Percentiles rank a stretch among this genome's conserved stretches.
Evolutionary conservation across 23 tunicate species (phyloP).

Genomic region (Trididemnum nubilum): DNA sequence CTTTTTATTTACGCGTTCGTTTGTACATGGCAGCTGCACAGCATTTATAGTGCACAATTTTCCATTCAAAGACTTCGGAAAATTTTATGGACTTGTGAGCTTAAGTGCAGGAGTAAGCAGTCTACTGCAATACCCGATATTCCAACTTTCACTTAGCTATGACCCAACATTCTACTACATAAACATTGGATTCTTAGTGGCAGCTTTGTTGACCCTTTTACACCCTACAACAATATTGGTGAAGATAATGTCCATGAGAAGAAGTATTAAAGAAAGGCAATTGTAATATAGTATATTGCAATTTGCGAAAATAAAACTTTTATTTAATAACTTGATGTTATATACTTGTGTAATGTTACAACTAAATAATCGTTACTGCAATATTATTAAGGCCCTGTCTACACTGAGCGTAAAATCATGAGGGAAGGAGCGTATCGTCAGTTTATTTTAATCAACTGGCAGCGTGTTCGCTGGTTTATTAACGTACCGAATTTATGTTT

Average conservation of each 20-base stretch:
- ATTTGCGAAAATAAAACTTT: too few species aligned
- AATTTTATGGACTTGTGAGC: conserved; percentile 25
- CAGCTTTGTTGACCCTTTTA: background rate
- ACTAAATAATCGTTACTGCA: background rate
- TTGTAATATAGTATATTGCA: too few species aligned
- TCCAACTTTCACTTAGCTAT: conserved; percentile 2
- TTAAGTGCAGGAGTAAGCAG: conserved; percentile 12
- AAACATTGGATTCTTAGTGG: conserved; percentile 9
- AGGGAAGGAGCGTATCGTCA: too few species aligned
- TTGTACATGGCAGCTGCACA: conserved; percentile 28
- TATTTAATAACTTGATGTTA: too few species aligned
- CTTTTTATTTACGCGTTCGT: background rate
- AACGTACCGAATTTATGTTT: too few species aligned
- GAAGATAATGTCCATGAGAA: too few species aligned
- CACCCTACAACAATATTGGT: conserved; percentile 13
- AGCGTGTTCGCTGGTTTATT: too few species aligned
- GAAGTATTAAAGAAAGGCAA: too few species aligned
- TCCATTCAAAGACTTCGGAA: conserved; percentile 45
- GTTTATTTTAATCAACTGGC: too few species aligned
- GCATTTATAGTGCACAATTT: conserved; percentile 27
- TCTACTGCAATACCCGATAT: conserved; percentile 34
- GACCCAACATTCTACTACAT: background rate
- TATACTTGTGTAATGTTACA: background rate
- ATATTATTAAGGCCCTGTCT: too few species aligned
- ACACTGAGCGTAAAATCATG: too few species aligned